Evolutionary conservation across 2,797 vertebrate species (phyloP).

Genomic region (Hemibagrus guttatus): DNA sequence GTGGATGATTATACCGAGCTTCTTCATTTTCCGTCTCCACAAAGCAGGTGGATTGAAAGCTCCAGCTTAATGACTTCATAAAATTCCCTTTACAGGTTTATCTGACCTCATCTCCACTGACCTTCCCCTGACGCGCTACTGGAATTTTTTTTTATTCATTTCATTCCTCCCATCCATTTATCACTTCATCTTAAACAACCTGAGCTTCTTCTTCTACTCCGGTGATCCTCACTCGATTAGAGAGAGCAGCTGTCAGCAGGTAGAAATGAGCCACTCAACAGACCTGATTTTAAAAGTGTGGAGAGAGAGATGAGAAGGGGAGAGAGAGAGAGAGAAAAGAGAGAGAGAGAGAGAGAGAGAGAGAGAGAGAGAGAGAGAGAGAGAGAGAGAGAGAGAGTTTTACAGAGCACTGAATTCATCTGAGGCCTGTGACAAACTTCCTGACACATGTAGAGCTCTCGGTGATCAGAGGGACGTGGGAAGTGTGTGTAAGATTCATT

Average conservation of each 20-base stretch:
- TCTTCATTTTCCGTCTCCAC: not conserved
- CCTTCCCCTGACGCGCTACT: not conserved
- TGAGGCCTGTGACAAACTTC: not conserved
- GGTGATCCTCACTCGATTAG: not conserved
- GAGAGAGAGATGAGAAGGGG: too few species aligned
- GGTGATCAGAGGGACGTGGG: not conserved
- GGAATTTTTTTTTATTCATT: too few species aligned
- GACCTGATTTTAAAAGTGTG: not conserved
- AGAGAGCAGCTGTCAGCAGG: slow-evolving; percentile 11
- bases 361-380: not conserved
- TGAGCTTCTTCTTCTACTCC: not conserved
- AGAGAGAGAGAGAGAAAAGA: too few species aligned
- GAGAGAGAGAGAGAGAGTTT: not conserved
- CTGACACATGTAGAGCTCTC: not conserved
- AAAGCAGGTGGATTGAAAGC: not conserved
- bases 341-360: too few species aligned
- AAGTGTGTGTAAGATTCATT: slow-evolving; percentile 9
- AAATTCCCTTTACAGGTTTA: not conserved
- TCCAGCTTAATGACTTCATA: not conserved
- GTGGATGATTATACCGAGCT: not conserved
- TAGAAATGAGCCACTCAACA: not conserved
- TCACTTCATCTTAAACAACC: not conserved
- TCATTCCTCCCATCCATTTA: not conserved
- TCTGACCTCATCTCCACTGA: not conserved
- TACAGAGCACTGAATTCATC: slow-evolving; percentile 17